Conservation (phyloP, 2,888 invertebrate species). For the Drosophila quinaria region DNA sequence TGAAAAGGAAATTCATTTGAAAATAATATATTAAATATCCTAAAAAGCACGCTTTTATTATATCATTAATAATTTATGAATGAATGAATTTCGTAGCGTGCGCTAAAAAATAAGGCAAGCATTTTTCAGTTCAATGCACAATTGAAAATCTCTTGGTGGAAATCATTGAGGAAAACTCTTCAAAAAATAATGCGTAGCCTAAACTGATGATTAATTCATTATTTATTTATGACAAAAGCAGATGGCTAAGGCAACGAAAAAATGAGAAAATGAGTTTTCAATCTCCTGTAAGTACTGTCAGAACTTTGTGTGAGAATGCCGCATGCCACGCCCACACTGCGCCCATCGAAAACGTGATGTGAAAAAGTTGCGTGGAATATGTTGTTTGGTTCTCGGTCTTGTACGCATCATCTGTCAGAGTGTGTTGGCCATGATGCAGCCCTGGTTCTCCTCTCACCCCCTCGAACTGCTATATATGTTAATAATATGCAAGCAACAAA, state of each 20-base stretch:
- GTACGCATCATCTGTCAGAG: constrained; percentile 67
- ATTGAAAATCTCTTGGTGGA: constrained; percentile 51
- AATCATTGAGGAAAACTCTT: constrained; percentile 23
- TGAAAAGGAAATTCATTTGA: constrained; percentile 30
- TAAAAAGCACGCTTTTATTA: constrained; percentile 46
- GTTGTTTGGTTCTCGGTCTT: constrained; percentile 41
- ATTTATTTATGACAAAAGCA: constrained; percentile 73
- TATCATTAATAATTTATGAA: constrained; percentile 78
- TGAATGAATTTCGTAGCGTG: constrained; percentile 48
- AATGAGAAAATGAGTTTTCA: constrained; percentile 39
- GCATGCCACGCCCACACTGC: constrained; percentile 21
- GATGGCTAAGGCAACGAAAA: constrained; percentile 38
- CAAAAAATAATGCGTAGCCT: constrained; percentile 39
- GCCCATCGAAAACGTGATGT: not conserved
- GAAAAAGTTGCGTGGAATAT: constrained; percentile 21
- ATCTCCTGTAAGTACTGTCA: constrained; percentile 18
- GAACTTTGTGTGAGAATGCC: not conserved
- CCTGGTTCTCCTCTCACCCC: not conserved
- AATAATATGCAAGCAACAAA: constrained; percentile 68
- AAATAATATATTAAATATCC: constrained; percentile 21
- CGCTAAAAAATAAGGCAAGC: constrained; percentile 20
- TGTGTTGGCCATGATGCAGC: constrained; percentile 18
- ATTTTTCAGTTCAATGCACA: constrained; percentile 65
- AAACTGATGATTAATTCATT: constrained; percentile 77
- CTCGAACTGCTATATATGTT: constrained; percentile 46